Percentiles rank a stretch among this genome's conserved stretches.
Evolutionary conservation across 2,888 invertebrate species (phyloP).

Genomic region (Thysanoteuthis rhombus): DNA sequence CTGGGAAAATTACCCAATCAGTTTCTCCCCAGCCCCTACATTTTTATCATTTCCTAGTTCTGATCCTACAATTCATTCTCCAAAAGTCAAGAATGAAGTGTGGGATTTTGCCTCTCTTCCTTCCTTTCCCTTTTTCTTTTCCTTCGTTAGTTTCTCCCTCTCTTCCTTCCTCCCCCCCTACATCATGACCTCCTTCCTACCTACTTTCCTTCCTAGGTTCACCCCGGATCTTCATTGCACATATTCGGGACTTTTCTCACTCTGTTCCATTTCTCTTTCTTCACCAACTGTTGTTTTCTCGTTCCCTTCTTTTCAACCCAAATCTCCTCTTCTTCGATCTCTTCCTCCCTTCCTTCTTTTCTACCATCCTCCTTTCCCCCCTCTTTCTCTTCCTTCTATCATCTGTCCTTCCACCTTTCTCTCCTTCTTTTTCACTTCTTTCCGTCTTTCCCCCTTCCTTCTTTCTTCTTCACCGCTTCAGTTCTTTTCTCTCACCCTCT

Average conservation of each 20-base stretch:
- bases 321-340: background rate
- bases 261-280: background rate
- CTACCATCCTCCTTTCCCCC: background rate
- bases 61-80: background rate
- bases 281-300: background rate
- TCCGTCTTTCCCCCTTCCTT: background rate
- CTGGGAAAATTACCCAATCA: background rate
- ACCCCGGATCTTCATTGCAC: background rate
- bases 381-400: background rate
- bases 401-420: too few species aligned
- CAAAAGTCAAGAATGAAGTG: too few species aligned
- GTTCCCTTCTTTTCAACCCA: background rate
- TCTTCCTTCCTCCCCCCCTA: background rate
- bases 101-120: background rate
- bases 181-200: too few species aligned
- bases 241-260: background rate
- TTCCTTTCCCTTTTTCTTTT: background rate
- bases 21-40: background rate
- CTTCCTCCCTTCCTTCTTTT: background rate
- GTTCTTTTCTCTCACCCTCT: background rate
- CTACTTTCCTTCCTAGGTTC: too few species aligned
- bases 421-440: background rate
- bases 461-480: background rate
- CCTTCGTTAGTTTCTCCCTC: background rate
- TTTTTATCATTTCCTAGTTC: background rate